phyloP scores from a whole-genome alignment of 2,113 vertebrate genomes.

The Gymnorhina tibicen region DNA sequence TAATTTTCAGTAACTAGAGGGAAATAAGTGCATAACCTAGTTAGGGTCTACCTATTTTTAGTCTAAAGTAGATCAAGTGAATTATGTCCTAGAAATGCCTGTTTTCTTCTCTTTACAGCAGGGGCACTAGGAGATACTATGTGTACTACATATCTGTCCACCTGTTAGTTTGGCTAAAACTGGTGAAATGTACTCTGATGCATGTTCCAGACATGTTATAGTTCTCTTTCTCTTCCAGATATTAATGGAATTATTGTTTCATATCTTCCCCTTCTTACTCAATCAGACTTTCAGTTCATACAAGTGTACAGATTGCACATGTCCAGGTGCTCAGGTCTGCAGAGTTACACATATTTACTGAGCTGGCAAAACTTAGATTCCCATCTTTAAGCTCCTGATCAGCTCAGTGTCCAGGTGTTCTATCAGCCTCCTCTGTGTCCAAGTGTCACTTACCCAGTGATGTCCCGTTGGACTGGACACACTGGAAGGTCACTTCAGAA shows the following conservation, averaged over 20 bases:
- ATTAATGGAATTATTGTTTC: not conserved
- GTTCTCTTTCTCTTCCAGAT: not conserved
- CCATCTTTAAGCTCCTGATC: not conserved
- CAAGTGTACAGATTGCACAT: not conserved
- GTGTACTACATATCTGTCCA: not conserved
- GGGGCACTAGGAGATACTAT: not conserved
- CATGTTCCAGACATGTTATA: not conserved
- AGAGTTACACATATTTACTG: not conserved
- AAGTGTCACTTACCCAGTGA: not conserved
- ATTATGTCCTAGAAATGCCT: slow-evolving; percentile 8
- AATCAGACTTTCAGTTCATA: not conserved
- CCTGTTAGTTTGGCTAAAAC: not conserved
- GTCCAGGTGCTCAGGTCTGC: not conserved
- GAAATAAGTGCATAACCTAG: not conserved
- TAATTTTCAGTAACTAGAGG: not conserved
- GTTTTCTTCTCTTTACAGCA: not conserved
- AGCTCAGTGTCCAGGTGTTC: not conserved
- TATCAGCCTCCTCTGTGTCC: not conserved
- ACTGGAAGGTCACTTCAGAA: not conserved
- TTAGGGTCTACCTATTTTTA: slow-evolving; percentile 1
- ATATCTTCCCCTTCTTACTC: not conserved
- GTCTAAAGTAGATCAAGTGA: not conserved
- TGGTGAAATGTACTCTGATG: not conserved
- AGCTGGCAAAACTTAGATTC: not conserved
- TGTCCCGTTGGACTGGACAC: accelerated